These are phyloP conservation scores for Odontothrips loti DNA, from an alignment of 2,888 invertebrate species.

Conservation along the genomic window DNA sequence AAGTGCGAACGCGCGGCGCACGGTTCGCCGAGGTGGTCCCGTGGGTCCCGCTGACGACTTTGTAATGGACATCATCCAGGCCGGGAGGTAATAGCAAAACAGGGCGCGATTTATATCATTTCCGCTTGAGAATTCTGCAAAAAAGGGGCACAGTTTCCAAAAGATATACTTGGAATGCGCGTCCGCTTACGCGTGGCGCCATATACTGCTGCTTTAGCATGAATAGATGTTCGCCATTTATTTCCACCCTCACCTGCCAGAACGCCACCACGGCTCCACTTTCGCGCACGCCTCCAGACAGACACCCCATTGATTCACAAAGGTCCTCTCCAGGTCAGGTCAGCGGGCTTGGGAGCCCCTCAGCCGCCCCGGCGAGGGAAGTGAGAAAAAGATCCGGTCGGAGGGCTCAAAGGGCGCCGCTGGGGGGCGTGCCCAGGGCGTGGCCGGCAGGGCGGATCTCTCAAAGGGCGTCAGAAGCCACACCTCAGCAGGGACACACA, in stretches of 20 bases:
- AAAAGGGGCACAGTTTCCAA: too few species aligned
- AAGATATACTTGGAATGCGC: too few species aligned
- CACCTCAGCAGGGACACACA: background rate
- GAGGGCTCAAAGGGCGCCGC: background rate
- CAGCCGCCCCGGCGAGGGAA: background rate
- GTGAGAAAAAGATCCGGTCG: background rate
- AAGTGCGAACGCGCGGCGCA: background rate
- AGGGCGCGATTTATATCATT: too few species aligned
- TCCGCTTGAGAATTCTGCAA: too few species aligned
- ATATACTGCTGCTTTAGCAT: too few species aligned
- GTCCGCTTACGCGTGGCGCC: too few species aligned
- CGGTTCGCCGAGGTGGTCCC: background rate
- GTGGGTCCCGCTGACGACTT: background rate
- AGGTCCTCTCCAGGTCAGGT: background rate
- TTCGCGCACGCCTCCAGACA: background rate
- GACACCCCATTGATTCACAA: background rate
- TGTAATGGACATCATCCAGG: too few species aligned
- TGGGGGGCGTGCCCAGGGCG: background rate
- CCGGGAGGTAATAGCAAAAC: too few species aligned
- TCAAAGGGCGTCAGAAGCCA: background rate
- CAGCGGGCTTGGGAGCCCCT: background rate
- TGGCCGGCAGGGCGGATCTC: background rate
- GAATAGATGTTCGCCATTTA: too few species aligned
- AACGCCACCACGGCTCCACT: too few species aligned
- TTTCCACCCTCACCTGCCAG: too few species aligned